Conservation (phyloP, 2,797 vertebrate species). For the Uromys caudimaculatus region DNA sequence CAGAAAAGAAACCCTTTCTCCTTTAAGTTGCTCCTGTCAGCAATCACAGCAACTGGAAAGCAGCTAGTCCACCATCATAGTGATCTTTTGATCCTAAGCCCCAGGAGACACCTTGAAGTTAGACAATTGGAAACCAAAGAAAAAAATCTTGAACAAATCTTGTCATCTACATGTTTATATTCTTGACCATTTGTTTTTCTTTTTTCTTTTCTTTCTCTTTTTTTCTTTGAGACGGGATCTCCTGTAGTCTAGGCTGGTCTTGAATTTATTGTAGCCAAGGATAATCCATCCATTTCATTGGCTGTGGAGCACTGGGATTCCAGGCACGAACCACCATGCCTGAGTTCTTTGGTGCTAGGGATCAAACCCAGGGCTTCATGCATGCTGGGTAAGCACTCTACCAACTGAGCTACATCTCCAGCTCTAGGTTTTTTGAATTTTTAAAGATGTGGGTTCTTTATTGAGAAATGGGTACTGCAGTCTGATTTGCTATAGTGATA, state of each 20-base stretch:
- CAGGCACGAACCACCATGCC: neutral
- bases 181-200: neutral
- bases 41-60: neutral
- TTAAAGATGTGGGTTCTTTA: neutral
- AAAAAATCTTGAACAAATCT: neutral
- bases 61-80: neutral
- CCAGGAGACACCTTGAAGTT: neutral
- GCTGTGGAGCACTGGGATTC: neutral
- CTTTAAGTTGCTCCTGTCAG: neutral
- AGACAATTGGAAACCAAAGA: neutral
- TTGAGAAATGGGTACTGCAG: slow-evolving; percentile 21
- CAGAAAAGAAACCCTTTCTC: neutral
- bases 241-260: neutral
- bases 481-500: neutral
- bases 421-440: neutral
- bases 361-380: neutral
- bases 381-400: neutral
- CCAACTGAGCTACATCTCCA: neutral
- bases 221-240: too few species aligned
- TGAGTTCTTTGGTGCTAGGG: neutral
- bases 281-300: neutral
- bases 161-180: neutral
- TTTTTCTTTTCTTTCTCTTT: neutral
- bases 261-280: neutral
- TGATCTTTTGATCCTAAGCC: neutral